These are phyloP conservation scores for Arizona elegans DNA, from an alignment of 2,113 vertebrate genomes.

Conservation along the genomic window DNA sequence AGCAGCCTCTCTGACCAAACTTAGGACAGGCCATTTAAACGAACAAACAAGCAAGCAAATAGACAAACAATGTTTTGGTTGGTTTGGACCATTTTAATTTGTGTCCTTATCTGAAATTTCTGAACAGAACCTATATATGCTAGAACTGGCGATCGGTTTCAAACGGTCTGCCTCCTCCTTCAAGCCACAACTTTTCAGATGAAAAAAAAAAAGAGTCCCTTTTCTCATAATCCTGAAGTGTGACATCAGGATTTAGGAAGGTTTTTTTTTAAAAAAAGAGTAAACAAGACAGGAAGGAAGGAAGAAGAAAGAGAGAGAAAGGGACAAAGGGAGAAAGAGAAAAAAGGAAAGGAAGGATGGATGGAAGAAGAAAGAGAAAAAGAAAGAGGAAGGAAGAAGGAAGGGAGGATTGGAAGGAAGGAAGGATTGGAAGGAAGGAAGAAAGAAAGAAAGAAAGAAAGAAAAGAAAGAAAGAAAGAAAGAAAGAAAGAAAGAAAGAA, in stretches of 20 bases:
- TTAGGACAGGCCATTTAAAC: background rate
- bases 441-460: background rate
- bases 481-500: slow-evolving; percentile 4
- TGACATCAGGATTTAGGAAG: background rate
- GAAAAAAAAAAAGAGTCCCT: background rate
- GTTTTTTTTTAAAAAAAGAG: background rate
- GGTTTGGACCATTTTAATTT: background rate
- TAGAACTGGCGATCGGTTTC: background rate
- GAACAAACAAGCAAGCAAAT: background rate
- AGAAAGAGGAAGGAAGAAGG: background rate
- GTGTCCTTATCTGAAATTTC: background rate
- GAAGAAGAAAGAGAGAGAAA: background rate
- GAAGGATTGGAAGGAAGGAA: background rate
- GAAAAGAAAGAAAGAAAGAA: background rate
- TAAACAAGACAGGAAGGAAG: background rate
- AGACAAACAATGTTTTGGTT: background rate
- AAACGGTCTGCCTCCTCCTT: background rate
- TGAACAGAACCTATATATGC: background rate
- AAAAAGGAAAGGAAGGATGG: background rate
- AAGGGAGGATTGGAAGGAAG: background rate
- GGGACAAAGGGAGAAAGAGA: background rate
- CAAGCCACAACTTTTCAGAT: background rate
- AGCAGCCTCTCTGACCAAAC: background rate
- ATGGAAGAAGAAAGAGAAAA: background rate
- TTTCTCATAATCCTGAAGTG: background rate